These are phyloP conservation scores for Cydia splendana DNA, from an alignment of 1,140 invertebrate species.

Conservation along the genomic window DNA sequence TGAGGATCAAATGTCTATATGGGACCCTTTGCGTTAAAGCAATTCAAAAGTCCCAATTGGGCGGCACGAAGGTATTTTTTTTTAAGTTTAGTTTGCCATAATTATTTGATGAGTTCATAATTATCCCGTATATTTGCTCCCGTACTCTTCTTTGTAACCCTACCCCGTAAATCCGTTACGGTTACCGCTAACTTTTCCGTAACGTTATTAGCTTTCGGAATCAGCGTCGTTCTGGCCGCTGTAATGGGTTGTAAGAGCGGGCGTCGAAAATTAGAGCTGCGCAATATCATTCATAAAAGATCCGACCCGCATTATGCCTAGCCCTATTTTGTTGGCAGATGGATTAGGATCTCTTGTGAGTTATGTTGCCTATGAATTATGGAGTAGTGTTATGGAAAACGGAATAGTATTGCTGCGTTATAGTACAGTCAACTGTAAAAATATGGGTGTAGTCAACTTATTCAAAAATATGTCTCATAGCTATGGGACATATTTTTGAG, in stretches of 20 bases:
- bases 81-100: not conserved
- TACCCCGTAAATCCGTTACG: not conserved
- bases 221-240: slow-evolving; percentile 7
- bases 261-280: slow-evolving; percentile 31
- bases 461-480: too few species aligned
- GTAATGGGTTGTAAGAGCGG: slow-evolving; percentile 17
- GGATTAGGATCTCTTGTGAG: slow-evolving; percentile 24
- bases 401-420: not conserved
- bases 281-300: slow-evolving; percentile 31
- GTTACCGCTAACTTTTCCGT: slow-evolving; percentile 26
- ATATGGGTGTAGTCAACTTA: too few species aligned
- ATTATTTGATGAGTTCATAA: not conserved
- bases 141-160: not conserved
- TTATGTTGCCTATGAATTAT: slow-evolving; percentile 7
- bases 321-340: slow-evolving; percentile 14
- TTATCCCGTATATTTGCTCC: not conserved
- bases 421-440: too few species aligned
- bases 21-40: too few species aligned
- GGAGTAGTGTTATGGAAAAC: not conserved
- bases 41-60: too few species aligned
- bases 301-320: slow-evolving; percentile 14
- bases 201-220: slow-evolving; percentile 28
- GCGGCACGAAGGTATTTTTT: too few species aligned
- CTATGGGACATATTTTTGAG: too few species aligned
- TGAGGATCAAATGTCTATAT: too few species aligned